A percentile compares a stretch with the other conserved stretches of the same genome.
These are phyloP conservation scores for Noctua comes DNA, from an alignment of 2,888 invertebrate species.

Conservation along the genomic window DNA sequence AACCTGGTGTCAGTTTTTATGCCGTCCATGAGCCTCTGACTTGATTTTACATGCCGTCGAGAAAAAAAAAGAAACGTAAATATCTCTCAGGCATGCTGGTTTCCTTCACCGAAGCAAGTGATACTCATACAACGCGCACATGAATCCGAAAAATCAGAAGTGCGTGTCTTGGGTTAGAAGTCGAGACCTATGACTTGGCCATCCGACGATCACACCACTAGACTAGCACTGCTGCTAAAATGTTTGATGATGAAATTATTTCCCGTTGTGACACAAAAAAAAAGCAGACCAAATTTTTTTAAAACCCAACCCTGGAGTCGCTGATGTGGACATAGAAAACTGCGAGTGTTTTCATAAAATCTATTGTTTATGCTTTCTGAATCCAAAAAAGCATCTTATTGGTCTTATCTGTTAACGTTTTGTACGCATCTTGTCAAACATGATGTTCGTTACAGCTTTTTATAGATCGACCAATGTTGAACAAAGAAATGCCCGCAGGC, in stretches of 20 bases:
- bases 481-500: constrained; percentile 9
- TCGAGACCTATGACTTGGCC: too few relatives aligned
- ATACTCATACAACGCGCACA: too few relatives aligned
- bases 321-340: neutral
- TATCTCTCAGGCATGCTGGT: too few relatives aligned
- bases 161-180: too few relatives aligned
- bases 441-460: neutral
- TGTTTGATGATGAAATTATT: neutral
- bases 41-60: too few relatives aligned
- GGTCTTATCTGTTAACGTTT: neutral
- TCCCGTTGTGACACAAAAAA: neutral
- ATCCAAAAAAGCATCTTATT: neutral
- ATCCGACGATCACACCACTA: too few relatives aligned
- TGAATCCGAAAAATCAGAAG: too few relatives aligned
- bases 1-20: too few relatives aligned
- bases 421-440: constrained; percentile 1
- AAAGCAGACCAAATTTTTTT: neutral
- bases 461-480: neutral
- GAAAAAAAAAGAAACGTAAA: too few relatives aligned
- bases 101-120: too few relatives aligned
- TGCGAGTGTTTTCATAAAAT: neutral
- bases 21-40: too few relatives aligned
- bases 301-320: too few relatives aligned
- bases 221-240: neutral
- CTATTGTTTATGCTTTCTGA: neutral